Evolutionary conservation across 2,797 vertebrate species (phyloP), one percentile per base, ranked within the genome.

Genomic region (Morus bassanus): DNA sequence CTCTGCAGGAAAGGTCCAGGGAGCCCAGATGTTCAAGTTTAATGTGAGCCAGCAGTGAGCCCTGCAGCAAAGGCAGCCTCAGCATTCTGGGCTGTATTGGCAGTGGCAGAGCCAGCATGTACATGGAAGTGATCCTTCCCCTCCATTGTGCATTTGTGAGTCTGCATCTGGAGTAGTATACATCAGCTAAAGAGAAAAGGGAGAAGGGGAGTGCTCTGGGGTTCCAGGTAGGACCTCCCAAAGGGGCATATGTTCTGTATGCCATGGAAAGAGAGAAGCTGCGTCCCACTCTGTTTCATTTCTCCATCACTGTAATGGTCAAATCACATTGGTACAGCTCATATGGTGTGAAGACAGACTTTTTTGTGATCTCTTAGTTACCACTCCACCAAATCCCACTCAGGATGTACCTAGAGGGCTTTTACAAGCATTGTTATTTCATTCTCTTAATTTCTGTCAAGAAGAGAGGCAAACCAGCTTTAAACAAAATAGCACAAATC

Each of bases 321-420:
- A 23, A 2, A 41, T 85, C 63, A 8, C 27, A 11, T 7, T 25
- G 22, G 24, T 31, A 25, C 7, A 37, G 15, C 15, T 87, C 28
- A 18, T 51, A 30, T 45, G 35, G 9, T 61, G 22, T 4, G 28
- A 68, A 68, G 41, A 45, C 12, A 25, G 30, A 57, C 27, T n/a
- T 77, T 75, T 51, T 59, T 0, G 0, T 65, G 6, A 31, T 57
- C 10, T 54, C 18, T 50, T 18, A 43, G 24, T 17, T 85, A 10
- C 10, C 18, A 6, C 8, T 39, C 22, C 19, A 15, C 33, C 0
- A 5, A 68, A 11, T 27, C 17, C 73, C 51, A 16, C 18, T 69
- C 27, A n/a, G 45, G 24, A 4, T 48, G 6, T 68, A 21, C 15
- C 6, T 74, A n/a, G 7, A 27, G 4, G 11, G 5, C 9, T 79